These are phyloP conservation scores for Allacma fusca DNA, from an alignment of 2,888 invertebrate species.

Conservation along the genomic window DNA sequence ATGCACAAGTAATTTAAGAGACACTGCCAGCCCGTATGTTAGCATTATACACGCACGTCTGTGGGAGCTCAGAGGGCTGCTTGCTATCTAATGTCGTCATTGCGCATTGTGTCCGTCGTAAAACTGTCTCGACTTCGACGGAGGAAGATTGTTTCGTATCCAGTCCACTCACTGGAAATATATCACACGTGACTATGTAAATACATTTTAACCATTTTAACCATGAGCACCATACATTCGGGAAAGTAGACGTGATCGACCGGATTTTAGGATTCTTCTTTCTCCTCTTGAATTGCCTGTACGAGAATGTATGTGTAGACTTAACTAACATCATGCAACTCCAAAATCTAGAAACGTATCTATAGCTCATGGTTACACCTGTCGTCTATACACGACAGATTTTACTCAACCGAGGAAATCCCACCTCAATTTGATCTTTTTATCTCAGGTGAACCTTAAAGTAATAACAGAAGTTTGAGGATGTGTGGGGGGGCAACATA, in stretches of 20 bases:
- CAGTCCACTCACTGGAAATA: constrained; percentile 23
- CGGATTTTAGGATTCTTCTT: neutral
- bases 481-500: too few species aligned
- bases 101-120: constrained; percentile 34
- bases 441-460: too few species aligned
- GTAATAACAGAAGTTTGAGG: too few species aligned
- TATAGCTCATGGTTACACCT: too few species aligned
- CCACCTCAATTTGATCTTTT: too few species aligned
- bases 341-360: too few species aligned
- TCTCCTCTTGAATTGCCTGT: neutral
- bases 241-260: constrained; percentile 17
- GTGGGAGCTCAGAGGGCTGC: neutral
- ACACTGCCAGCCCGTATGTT: neutral
- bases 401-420: too few species aligned
- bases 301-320: too few species aligned
- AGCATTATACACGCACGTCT: neutral
- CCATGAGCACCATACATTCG: neutral
- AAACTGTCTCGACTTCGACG: constrained; percentile 34
- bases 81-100: constrained; percentile 26
- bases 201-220: constrained; percentile 37
- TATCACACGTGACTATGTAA: constrained; percentile 31
- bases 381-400: too few species aligned
- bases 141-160: constrained; percentile 39
- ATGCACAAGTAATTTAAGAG: neutral
- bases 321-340: too few species aligned